Evolutionary conservation across 2,888 invertebrate species (phyloP).

Genomic region (Malthinus seriepunctatus): DNA sequence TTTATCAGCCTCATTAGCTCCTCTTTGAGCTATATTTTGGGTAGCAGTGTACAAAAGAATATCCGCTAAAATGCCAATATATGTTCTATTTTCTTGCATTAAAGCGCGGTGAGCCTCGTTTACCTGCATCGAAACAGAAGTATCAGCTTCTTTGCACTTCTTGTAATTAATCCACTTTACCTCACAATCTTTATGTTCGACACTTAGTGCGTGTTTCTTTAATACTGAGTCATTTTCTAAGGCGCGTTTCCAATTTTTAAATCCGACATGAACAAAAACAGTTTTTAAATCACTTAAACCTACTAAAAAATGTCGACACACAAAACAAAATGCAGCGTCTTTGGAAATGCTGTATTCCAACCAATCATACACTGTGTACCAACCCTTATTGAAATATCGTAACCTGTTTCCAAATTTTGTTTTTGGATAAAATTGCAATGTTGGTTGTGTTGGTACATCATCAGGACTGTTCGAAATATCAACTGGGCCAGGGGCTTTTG

Average conservation of each 20-base stretch:
- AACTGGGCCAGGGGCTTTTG: neutral
- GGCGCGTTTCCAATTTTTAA: slow-evolving; percentile 1
- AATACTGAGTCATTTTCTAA: slow-evolving; percentile 1
- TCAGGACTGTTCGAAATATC: neutral
- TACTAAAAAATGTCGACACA: neutral
- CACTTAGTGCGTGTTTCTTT: neutral
- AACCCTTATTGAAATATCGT: neutral
- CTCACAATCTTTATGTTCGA: neutral
- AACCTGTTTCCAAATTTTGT: neutral
- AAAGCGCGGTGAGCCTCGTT: neutral
- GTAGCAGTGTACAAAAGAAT: neutral
- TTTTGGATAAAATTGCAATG: neutral
- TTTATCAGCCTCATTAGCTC: neutral
- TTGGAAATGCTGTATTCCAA: neutral
- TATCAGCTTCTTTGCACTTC: neutral
- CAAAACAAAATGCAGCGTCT: neutral
- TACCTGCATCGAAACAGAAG: neutral
- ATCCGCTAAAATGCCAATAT: neutral
- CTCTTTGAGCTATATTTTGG: neutral
- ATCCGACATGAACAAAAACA: neutral
- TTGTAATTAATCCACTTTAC: neutral
- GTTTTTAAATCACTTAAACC: neutral
- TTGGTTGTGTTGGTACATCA: slow-evolving; percentile 3
- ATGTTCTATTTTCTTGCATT: neutral
- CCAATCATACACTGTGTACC: neutral